phyloP scores from a whole-genome alignment of 1,140 invertebrate genomes.

The Sitodiplosis mosellana region DNA sequence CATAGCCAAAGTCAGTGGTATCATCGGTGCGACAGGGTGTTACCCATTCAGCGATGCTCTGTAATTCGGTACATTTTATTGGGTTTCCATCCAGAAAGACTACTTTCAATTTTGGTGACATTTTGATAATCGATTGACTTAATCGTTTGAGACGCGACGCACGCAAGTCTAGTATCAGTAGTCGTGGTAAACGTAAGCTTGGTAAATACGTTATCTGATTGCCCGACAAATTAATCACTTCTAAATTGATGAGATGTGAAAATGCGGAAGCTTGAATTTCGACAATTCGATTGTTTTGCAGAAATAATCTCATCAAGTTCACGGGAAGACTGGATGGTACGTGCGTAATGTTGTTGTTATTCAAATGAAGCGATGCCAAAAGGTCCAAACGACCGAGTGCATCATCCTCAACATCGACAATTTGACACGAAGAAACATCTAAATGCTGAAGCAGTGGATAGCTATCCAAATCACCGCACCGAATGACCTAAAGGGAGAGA shows the following conservation, averaged over 20 bases:
- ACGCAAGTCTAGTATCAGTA: slow-evolving; percentile 19
- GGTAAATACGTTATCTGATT: slow-evolving; percentile 21
- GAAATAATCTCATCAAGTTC: slow-evolving; percentile 36
- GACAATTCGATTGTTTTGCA: slow-evolving; percentile 41
- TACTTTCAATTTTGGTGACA: slow-evolving; percentile 18
- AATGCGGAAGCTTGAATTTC: slow-evolving; percentile 46
- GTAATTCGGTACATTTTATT: slow-evolving; percentile 20
- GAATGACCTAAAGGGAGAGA: slow-evolving; percentile 30
- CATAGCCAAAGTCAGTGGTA: neutral
- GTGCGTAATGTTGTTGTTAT: slow-evolving; percentile 46
- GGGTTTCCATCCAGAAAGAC: slow-evolving; percentile 22
- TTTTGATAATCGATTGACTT: slow-evolving; percentile 20
- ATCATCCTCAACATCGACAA: slow-evolving; percentile 65
- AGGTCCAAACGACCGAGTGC: slow-evolving; percentile 64
- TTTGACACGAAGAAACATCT: slow-evolving; percentile 60
- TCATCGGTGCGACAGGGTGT: slow-evolving; percentile 14
- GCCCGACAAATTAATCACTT: slow-evolving; percentile 34
- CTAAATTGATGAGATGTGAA: slow-evolving; percentile 43
- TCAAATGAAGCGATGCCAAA: slow-evolving; percentile 58
- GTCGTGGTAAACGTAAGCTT: slow-evolving; percentile 13
- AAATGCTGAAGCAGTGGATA: slow-evolving; percentile 67
- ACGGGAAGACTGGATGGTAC: slow-evolving; percentile 48
- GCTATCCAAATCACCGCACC: slow-evolving; percentile 72
- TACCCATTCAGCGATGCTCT: slow-evolving; percentile 23
- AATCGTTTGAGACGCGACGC: slow-evolving; percentile 15